Conservation (phyloP, 2,888 invertebrate genomes). For the Drosophila antonietae region DNA sequence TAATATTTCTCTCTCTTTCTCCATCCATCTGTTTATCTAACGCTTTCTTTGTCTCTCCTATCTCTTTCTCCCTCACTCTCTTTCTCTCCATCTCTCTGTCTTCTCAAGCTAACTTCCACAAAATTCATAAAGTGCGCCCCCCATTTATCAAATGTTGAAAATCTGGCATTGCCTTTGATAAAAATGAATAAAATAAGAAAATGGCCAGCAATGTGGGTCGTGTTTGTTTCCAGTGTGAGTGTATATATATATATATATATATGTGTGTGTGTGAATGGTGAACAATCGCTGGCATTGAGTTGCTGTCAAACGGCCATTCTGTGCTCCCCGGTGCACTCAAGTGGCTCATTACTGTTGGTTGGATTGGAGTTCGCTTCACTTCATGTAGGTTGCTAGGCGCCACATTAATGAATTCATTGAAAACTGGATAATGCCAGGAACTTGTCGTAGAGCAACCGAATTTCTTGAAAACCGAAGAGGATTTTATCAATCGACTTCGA, state of each 20-base stretch:
- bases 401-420: constrained; percentile 16
- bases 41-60: neutral
- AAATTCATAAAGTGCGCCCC: constrained; percentile 61
- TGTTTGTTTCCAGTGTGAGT: constrained; percentile 28
- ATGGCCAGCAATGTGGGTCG: constrained; percentile 63
- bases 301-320: constrained; percentile 16
- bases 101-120: constrained; percentile 23
- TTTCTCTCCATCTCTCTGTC: neutral
- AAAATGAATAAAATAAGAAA: constrained; percentile 72
- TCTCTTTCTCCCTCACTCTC: neutral
- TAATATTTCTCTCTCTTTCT: neutral
- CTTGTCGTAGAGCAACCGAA: neutral
- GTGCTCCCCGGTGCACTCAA: constrained; percentile 52
- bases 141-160: constrained; percentile 73
- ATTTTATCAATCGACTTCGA: constrained; percentile 19
- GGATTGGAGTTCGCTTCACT: constrained; percentile 11
- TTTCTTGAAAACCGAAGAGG: neutral
- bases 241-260: constrained; percentile 21
- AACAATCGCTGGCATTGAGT: constrained; percentile 69
- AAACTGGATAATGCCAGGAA: neutral
- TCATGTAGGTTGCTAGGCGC: constrained; percentile 57
- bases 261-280: constrained; percentile 30
- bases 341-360: constrained; percentile 62
- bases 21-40: too few species aligned
- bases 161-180: constrained; percentile 68